Conservation (phyloP, 2,888 invertebrate species). For the Nephrotoma guestfalica region DNA sequence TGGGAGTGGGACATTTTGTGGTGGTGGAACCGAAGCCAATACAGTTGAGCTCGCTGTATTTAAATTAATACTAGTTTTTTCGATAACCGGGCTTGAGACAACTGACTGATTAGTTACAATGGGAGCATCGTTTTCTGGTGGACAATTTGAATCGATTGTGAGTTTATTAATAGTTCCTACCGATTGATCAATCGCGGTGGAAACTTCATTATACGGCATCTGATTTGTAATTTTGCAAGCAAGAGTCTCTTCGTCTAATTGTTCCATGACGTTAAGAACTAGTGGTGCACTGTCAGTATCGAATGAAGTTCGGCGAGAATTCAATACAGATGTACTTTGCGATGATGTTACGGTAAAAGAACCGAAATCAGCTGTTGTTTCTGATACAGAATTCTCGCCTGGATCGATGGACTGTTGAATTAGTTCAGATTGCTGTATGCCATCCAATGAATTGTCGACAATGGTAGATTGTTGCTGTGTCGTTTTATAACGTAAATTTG, state of each 20-base stretch:
- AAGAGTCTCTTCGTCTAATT: not conserved
- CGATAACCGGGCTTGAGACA: conserved; percentile 5
- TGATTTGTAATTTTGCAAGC: not conserved
- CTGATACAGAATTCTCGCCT: not conserved
- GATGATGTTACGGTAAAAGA: conserved; percentile 8
- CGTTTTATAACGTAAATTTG: not conserved
- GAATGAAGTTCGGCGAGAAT: conserved; percentile 28
- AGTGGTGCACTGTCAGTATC: conserved; percentile 14
- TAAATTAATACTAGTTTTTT: not conserved
- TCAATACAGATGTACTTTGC: conserved; percentile 26
- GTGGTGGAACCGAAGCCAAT: not conserved
- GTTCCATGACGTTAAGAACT: not conserved
- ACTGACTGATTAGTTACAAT: not conserved
- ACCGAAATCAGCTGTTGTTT: not conserved
- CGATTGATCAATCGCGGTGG: not conserved
- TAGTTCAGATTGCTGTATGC: not conserved
- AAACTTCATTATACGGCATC: not conserved
- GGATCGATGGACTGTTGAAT: not conserved
- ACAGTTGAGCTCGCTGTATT: not conserved
- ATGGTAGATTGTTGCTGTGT: conserved; percentile 8
- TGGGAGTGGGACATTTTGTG: conserved; percentile 13
- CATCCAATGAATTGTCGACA: not conserved
- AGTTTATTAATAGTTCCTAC: conserved; percentile 2
- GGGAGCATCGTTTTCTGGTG: not conserved
- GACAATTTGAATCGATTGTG: conserved; percentile 1